These are phyloP conservation scores for Crypturellus undulatus DNA, from an alignment of 2,113 vertebrate genomes.

Conservation along the genomic window DNA sequence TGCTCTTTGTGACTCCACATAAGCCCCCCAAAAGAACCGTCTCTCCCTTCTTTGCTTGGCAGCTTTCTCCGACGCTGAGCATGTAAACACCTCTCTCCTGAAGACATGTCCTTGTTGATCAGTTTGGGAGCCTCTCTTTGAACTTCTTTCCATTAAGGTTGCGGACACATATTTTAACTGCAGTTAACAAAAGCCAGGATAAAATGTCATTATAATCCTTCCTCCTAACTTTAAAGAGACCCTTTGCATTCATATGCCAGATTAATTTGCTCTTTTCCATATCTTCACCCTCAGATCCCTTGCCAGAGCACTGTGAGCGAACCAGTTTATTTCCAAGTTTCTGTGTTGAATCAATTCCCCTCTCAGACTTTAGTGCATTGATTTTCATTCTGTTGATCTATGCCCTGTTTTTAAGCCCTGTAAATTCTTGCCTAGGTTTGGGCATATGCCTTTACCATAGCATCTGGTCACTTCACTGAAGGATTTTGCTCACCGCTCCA, in stretches of 20 bases:
- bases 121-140: constrained; percentile 30
- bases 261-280: constrained; percentile 37
- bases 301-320: constrained; percentile 54
- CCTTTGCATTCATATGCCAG: constrained; percentile 1
- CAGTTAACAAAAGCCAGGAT: constrained; percentile 42
- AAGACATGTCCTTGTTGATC: constrained; percentile 29
- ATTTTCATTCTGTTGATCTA: neutral
- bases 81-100: constrained; percentile 24
- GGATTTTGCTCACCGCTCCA: neutral
- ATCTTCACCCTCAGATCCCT: constrained; percentile 54
- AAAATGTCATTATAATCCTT: constrained; percentile 23
- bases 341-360: constrained; percentile 54
- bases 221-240: constrained; percentile 10
- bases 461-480: neutral
- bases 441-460: neutral
- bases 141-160: neutral
- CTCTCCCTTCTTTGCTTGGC: constrained; percentile 22
- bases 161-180: constrained; percentile 15
- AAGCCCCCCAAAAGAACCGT: neutral
- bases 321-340: constrained; percentile 38
- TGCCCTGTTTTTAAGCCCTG: neutral
- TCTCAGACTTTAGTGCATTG: neutral
- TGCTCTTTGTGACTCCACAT: neutral
- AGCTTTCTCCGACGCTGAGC: neutral
- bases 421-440: neutral